Conservation (phyloP, 2,888 invertebrate species). For the Enchytraeus crypticus region DNA sequence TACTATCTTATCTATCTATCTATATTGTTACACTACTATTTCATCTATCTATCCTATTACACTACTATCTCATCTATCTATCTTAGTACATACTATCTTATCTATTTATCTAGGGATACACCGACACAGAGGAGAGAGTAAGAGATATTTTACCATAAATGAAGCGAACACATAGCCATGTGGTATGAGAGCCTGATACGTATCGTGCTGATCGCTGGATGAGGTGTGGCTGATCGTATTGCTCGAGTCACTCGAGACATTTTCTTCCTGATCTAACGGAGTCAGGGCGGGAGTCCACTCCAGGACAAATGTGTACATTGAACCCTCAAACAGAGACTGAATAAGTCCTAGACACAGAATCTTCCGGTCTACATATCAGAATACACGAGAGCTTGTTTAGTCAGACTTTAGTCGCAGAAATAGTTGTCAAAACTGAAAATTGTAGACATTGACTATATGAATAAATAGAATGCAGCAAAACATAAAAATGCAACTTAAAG, state of each 20-base stretch:
- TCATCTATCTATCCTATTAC: too few species aligned
- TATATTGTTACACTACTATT: too few species aligned
- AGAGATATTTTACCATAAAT: conserved; percentile 46
- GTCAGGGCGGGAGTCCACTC: conserved; percentile 53
- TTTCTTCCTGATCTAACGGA: conserved; percentile 13
- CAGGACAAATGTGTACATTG: conserved; percentile 54
- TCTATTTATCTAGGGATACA: neutral
- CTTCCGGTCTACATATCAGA: conserved; percentile 50
- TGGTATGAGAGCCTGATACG: conserved; percentile 38
- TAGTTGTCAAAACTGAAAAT: too few species aligned
- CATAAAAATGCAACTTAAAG: too few species aligned
- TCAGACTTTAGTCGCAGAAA: too few species aligned
- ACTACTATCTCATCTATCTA: too few species aligned
- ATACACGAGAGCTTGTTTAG: too few species aligned
- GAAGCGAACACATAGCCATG: conserved; percentile 53
- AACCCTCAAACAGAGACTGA: conserved; percentile 53
- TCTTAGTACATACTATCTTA: too few species aligned
- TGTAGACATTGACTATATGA: too few species aligned
- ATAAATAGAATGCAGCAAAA: too few species aligned
- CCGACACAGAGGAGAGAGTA: neutral
- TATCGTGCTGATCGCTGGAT: conserved; percentile 28
- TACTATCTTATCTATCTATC: too few species aligned
- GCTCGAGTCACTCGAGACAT: neutral
- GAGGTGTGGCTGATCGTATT: neutral
- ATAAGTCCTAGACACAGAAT: conserved; percentile 51